A percentile compares a stretch with the other conserved stretches of the same genome.
Evolutionary conservation across 2,888 invertebrate genomes (phyloP).

Genomic region (Sabatieria punctata): DNA sequence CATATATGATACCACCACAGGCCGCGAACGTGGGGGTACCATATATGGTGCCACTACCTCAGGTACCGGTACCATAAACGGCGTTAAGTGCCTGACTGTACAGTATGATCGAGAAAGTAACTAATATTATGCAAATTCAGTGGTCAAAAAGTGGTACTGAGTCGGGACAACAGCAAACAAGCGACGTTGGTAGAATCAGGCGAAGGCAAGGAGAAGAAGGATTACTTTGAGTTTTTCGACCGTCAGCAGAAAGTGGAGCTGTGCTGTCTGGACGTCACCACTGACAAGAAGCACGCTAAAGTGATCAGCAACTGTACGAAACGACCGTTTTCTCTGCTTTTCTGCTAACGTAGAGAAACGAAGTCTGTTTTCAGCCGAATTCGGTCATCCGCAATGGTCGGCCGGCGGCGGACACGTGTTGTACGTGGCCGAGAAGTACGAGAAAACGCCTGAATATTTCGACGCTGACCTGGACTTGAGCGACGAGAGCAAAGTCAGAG

Average conservation of each 20-base stretch:
- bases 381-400: slow-evolving; percentile 22
- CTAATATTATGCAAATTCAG: too few relatives aligned
- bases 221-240: slow-evolving; percentile 14
- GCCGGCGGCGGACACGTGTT: slow-evolving; percentile 22
- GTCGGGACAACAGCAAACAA: too few relatives aligned
- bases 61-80: too few relatives aligned
- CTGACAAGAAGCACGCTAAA: not conserved
- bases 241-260: not conserved
- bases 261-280: not conserved
- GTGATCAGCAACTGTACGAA: not conserved
- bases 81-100: too few relatives aligned
- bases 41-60: too few relatives aligned
- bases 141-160: too few relatives aligned
- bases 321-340: not conserved
- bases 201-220: slow-evolving; percentile 22
- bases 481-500: not conserved
- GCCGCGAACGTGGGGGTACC: too few relatives aligned
- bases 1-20: too few relatives aligned
- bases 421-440: slow-evolving; percentile 22
- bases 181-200: too few relatives aligned
- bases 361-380: slow-evolving; percentile 12
- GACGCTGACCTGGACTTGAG: slow-evolving; percentile 6
- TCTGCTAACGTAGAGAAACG: not conserved
- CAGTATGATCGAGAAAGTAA: too few relatives aligned
- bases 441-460: slow-evolving; percentile 12